A percentile compares a stretch with the other conserved stretches of the same genome.
Evolutionary conservation across 2,113 vertebrate genomes (phyloP).

Genomic region (Dissostichus mawsoni): DNA sequence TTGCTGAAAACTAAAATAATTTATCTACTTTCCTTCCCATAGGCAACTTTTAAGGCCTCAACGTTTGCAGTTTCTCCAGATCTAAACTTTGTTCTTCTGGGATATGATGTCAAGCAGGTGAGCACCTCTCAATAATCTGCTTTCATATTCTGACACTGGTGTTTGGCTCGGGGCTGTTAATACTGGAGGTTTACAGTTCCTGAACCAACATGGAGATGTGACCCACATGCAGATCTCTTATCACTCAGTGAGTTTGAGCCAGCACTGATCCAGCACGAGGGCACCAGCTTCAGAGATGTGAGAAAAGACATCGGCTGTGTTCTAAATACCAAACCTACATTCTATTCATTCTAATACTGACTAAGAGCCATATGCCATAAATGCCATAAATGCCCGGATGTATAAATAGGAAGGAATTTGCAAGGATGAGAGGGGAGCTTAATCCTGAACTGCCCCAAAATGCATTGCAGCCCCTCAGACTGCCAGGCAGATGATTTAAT

Average conservation of each 20-base stretch:
- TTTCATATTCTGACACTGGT: conserved; percentile 1
- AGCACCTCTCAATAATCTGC: conserved; percentile 53
- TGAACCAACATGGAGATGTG: conserved; percentile 17
- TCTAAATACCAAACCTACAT: too few species aligned
- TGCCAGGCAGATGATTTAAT: background rate
- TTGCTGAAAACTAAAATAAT: background rate
- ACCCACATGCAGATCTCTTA: background rate
- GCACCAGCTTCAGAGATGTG: background rate
- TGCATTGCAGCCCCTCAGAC: background rate
- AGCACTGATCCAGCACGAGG: background rate
- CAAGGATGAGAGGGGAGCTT: background rate
- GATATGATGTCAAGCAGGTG: conserved; percentile 95
- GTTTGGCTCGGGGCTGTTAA: conserved; percentile 1
- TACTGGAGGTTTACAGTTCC: conserved; percentile 25
- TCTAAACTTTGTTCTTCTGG: conserved; percentile 92
- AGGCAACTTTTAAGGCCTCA: conserved; percentile 95
- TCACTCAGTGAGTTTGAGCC: conserved; percentile 1
- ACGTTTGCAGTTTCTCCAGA: conserved; percentile 93
- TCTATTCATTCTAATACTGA: too few species aligned
- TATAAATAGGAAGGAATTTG: background rate
- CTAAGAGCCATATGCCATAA: too few species aligned
- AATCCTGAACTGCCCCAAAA: background rate
- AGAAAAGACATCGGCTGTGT: background rate
- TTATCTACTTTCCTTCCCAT: conserved; percentile 38
- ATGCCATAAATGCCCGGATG: too few species aligned